Evolutionary conservation across 2,888 invertebrate species (phyloP), one percentile per base, ranked within the genome.

Genomic region (Heteromyza rotundicornis): DNA sequence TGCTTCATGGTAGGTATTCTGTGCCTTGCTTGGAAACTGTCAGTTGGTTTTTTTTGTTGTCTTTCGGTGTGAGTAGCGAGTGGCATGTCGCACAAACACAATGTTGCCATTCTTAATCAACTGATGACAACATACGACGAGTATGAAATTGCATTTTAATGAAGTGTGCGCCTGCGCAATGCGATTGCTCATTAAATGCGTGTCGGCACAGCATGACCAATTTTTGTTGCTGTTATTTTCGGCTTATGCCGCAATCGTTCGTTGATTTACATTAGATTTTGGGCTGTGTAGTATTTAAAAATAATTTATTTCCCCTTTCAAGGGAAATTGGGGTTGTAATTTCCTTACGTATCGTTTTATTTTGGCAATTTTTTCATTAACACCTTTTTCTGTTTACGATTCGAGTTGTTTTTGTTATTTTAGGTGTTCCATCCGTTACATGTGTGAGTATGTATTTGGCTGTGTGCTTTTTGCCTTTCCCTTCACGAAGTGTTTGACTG

Each of bases 71-170:
- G 14, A 40, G n/a, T 19, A 12, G n/a, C 32, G 35, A 17, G 10
- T 2, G 47, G 27, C 47, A 17, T 47, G 19, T 47, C 44, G 47
- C 19, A 36, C 23, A 44, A 23, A 27, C 47, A 47, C 56, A 47
- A 17, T 56, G 47, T 56, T 47, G 44, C 47, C 47, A 47, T 56
- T 47, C 47, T 73, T 71, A 74, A 74, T 76, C 75, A 76, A 74
- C 73, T 76, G 76, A 66, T 74, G 76, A 74, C 76, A 74, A 74
- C 64, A 68, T 36, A 54, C 60, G 57, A 68, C 76, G 76, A 76
- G 71, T 75, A 55, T 57, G 55, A 68, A 74, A 74, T 74, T 73
- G 76, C 69, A 76, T 76, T 74, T 76, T 75, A 74, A 74, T 74
- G 67, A 71, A 75, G 70, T 62, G 62, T 40, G 55, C 64, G 64